Conservation (phyloP, 2,113 vertebrate species). For the Paratilapia polleni region DNA sequence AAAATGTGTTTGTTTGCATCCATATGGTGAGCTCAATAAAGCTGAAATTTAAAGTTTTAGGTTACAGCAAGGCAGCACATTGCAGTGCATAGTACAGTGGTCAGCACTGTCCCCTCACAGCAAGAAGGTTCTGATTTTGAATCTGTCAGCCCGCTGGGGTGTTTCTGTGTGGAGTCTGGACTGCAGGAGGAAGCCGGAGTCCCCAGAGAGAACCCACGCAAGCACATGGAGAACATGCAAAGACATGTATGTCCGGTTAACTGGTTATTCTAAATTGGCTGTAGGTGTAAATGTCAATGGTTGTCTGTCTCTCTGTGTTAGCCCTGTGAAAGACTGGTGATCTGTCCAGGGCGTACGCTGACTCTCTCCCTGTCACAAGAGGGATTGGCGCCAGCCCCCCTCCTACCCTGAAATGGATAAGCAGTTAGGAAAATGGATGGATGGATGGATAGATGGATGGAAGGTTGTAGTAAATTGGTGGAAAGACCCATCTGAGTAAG, state of each 20-base stretch:
- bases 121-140: rapidly evolving
- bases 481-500: not conserved
- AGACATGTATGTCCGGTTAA: not conserved
- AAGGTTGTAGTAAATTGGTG: rapidly evolving
- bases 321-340: too few relatives aligned
- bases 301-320: not conserved
- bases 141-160: too few relatives aligned
- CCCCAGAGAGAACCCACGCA: not conserved
- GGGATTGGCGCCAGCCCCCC: not conserved
- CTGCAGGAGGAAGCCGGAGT: not conserved
- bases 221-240: not conserved
- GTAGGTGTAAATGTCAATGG: too few relatives aligned
- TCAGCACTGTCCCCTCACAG: not conserved
- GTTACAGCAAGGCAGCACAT: not conserved
- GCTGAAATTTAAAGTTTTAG: not conserved
- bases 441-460: too few relatives aligned
- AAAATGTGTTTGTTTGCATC: not conserved
- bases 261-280: not conserved
- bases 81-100: too few relatives aligned
- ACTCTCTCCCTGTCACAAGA: too few relatives aligned
- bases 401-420: not conserved
- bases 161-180: not conserved
- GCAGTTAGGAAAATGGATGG: not conserved
- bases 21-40: not conserved
- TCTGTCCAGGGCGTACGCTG: too few relatives aligned